Percentiles rank a stretch among this genome's conserved stretches.
Evolutionary conservation across 2,797 vertebrate species (phyloP).

Genomic region (Enteromius paludinosus): DNA sequence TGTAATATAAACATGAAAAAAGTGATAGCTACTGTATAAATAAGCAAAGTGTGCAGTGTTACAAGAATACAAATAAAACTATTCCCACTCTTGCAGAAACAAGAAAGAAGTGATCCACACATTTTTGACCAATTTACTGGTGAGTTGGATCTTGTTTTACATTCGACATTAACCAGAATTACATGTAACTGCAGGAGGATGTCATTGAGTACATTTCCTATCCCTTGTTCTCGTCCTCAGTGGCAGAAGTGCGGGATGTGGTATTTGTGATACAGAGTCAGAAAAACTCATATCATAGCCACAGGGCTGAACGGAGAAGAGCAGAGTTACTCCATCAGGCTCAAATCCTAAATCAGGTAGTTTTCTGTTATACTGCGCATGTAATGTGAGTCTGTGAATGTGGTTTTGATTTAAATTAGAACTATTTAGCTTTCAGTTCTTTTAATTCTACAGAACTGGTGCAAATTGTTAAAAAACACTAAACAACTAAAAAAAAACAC

Average conservation of each 20-base stretch:
- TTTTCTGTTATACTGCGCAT: neutral
- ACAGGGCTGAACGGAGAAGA: constrained; percentile 78
- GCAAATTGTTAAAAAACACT: too few relatives aligned
- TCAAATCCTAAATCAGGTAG: constrained; percentile 81
- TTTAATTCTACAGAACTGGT: too few relatives aligned
- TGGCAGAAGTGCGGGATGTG: constrained; percentile 80
- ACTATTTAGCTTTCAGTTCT: neutral
- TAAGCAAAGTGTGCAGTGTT: too few relatives aligned
- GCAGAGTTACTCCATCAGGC: constrained; percentile 82
- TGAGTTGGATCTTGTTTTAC: neutral
- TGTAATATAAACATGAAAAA: too few relatives aligned
- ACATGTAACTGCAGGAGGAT: neutral
- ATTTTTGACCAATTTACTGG: neutral
- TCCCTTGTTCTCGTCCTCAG: neutral
- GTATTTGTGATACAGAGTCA: constrained; percentile 92
- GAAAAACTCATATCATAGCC: constrained; percentile 85
- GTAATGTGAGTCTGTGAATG: neutral
- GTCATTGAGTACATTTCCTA: too few relatives aligned
- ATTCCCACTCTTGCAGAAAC: neutral
- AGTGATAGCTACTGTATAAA: too few relatives aligned
- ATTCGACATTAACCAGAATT: neutral
- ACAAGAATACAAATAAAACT: neutral
- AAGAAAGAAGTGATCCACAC: neutral
- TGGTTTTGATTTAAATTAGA: neutral
- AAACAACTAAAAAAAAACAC: too few relatives aligned